Evolutionary conservation across 2,888 invertebrate genomes (phyloP), one percentile per base, ranked within the genome.

Genomic region (Quadriops clusia): DNA sequence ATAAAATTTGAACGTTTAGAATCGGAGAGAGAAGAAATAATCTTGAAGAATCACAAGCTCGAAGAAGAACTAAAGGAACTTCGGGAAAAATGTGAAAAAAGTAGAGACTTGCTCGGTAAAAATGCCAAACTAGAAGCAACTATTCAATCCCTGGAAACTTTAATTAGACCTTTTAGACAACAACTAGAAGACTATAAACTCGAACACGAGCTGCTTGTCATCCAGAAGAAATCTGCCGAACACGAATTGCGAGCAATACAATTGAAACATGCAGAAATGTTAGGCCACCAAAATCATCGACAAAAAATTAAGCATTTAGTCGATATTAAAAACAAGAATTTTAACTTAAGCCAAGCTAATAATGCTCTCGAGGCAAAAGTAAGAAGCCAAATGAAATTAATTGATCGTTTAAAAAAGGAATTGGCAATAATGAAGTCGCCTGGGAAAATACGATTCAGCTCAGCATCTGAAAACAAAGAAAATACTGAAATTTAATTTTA

Each of bases 251-350:
- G 64, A 40, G 64, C 68, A 34, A 54, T 74, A 28, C 62, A 64
- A 8, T 50, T 61, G 25, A 70, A 72, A 41, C 73, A 73, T 47
- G 69, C 71, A 2, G 64, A 68, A 36, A 51, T 72, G 28, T 53
- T 75, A n/a, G 74, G 74, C 0, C 74, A 76, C 44, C 72, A 73
- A 41, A 77, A 76, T 50, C 68, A 70, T 39, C 72, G 67, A 42
- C 75, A 76, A 50, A 74, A 72, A 50, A 71, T 74, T 27, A 70
- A 71, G 34, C 70, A 75, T 44, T 44, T 68, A 12, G 46, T 51
- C 2, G 62, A 64, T 37, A 41, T 68, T 12, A 67, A 67, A 46
- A 52, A 53, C 11, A 64, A 63, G 43, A 62, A 62, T 38, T 46
- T 51, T 23, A 59, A 60, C 37, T 45, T 68, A 21, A 51, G n/a